Percentiles rank a stretch among this genome's conserved stretches.
Evolutionary conservation across 2,797 vertebrate genomes (phyloP).

Genomic region (Hipposideros larvatus): DNA sequence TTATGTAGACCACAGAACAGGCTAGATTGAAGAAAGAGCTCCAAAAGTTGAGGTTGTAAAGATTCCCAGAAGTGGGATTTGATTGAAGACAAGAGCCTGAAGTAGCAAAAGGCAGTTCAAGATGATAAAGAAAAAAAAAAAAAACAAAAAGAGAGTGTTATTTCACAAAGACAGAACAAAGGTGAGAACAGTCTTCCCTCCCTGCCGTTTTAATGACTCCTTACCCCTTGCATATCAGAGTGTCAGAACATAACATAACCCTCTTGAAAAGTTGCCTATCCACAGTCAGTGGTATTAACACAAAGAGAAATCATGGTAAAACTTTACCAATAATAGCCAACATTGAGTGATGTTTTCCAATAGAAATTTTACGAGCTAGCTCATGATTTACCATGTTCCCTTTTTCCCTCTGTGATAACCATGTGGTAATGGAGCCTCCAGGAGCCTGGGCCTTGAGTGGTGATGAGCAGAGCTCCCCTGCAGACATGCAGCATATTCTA

Average conservation of each 20-base stretch:
- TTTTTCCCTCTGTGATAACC: neutral
- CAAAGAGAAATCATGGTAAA: constrained; percentile 44
- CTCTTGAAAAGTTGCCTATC: neutral
- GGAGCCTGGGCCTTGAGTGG: neutral
- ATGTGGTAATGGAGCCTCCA: no score
- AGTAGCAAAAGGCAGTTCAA: constrained; percentile 16
- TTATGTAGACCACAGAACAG: neutral
- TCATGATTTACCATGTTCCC: neutral
- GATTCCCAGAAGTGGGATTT: constrained; percentile 26
- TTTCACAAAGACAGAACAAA: neutral
- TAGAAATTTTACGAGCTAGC: constrained; percentile 26
- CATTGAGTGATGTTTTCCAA: neutral
- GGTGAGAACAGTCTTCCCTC: neutral
- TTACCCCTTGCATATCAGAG: neutral
- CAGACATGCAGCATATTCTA: neutral
- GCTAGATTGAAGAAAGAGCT: constrained; percentile 25
- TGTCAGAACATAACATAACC: neutral
- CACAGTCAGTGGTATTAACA: neutral
- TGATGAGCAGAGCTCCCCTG: neutral
- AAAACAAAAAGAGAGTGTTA: neutral
- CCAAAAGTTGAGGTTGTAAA: constrained; percentile 23
- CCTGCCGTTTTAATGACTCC: neutral
- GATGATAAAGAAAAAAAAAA: neutral
- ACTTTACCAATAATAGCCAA: constrained; percentile 22
- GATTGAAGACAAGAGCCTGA: neutral